Evolutionary conservation across 2,888 invertebrate species (phyloP).

Genomic region (Epinotia nisella): DNA sequence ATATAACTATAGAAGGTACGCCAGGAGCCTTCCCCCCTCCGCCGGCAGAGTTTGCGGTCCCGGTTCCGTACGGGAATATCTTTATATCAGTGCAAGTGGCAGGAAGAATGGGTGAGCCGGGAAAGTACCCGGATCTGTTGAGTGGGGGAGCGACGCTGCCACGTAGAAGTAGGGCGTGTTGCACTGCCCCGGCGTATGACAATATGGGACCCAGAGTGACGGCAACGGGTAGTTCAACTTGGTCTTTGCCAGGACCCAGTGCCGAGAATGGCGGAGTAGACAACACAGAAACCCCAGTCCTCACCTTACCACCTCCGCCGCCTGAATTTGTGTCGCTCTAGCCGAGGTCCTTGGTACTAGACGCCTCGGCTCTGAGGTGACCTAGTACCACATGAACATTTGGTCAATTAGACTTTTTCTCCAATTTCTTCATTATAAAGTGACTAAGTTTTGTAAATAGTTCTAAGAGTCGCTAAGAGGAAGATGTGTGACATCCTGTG

Average conservation of each 20-base stretch:
- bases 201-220: slow-evolving; percentile 96
- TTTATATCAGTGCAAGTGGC: slow-evolving; percentile 94
- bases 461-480: slow-evolving; percentile 63
- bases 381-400: slow-evolving; percentile 72
- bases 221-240: slow-evolving; percentile 92
- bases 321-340: slow-evolving; percentile 81
- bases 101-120: slow-evolving; percentile 71
- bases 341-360: slow-evolving; percentile 81
- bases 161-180: slow-evolving; percentile 77
- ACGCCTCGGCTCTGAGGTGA: slow-evolving; percentile 78
- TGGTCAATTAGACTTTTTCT: slow-evolving; percentile 82
- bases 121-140: slow-evolving; percentile 90
- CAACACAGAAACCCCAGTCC: slow-evolving; percentile 73
- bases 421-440: slow-evolving; percentile 71
- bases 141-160: slow-evolving; percentile 80
- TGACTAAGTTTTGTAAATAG: slow-evolving; percentile 76
- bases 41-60: slow-evolving; percentile 84
- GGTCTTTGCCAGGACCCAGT: slow-evolving; percentile 89
- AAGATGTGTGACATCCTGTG: slow-evolving; percentile 80
- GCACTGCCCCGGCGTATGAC: slow-evolving; percentile 90
- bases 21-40: slow-evolving; percentile 80
- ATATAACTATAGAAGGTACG: slow-evolving; percentile 86
- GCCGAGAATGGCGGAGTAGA: slow-evolving; percentile 64
- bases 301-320: slow-evolving; percentile 84
- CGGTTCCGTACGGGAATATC: slow-evolving; percentile 88